Conservation (phyloP, 2,888 invertebrate species). For the Sussaba pulchella region DNA sequence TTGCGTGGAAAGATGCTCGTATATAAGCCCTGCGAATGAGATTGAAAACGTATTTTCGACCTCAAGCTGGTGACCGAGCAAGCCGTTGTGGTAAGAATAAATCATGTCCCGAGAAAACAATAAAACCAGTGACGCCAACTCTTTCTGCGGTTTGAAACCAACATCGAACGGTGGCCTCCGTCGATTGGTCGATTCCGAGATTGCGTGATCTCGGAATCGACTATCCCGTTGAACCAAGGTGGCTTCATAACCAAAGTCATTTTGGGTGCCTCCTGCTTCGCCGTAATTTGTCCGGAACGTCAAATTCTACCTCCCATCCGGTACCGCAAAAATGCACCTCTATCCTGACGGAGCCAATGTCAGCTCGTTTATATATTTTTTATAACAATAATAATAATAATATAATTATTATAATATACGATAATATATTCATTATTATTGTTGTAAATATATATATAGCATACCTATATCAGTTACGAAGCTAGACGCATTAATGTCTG, state of each 20-base stretch:
- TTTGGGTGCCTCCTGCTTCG: not conserved
- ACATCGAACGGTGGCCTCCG: not conserved
- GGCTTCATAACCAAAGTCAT: slow-evolving; percentile 4
- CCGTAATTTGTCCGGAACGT: not conserved
- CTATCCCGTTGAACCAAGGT: not conserved
- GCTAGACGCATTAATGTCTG: too few relatives aligned
- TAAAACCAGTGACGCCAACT: not conserved
- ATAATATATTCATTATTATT: too few relatives aligned
- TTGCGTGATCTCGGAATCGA: slow-evolving; percentile 10
- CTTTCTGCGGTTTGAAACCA: slow-evolving; percentile 3
- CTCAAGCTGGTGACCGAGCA: not conserved
- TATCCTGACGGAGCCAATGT: not conserved
- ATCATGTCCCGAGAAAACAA: slow-evolving; percentile 7
- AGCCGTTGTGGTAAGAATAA: not conserved
- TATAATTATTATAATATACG: too few relatives aligned
- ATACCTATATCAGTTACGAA: too few relatives aligned
- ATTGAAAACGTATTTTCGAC: not conserved
- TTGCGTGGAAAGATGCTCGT: too few relatives aligned
- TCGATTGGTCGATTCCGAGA: too few relatives aligned
- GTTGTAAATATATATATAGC: too few relatives aligned
- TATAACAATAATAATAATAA: too few relatives aligned
- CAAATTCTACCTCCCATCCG: not conserved
- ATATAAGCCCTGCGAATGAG: too few relatives aligned
- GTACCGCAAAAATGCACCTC: not conserved
- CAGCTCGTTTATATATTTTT: not conserved